A percentile compares a stretch with the other conserved stretches of the same genome.
Evolutionary conservation across 2,797 vertebrate genomes (phyloP).

Genomic region (Pseudomugil gertrudae): DNA sequence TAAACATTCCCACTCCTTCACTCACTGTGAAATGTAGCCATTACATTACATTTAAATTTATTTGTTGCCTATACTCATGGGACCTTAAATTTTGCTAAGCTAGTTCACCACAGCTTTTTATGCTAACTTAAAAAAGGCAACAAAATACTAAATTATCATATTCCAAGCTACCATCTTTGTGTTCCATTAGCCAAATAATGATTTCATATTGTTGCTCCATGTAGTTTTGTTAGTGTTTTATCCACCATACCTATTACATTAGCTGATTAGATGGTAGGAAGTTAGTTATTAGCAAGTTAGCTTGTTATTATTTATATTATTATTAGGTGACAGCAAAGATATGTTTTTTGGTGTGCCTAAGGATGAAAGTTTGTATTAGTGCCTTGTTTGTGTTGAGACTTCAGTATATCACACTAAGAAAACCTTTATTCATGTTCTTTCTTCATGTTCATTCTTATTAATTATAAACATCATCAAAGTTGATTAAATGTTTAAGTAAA

Average conservation of each 20-base stretch:
- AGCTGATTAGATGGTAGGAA: not conserved
- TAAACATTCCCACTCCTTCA: not conserved
- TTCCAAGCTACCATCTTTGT: not conserved
- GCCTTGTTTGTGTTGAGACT: not conserved
- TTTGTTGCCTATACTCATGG: not conserved
- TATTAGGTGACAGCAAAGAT: not conserved
- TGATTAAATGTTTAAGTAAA: not conserved
- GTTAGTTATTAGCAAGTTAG: not conserved
- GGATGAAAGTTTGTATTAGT: not conserved
- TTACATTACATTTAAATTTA: not conserved
- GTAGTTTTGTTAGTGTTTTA: not conserved
- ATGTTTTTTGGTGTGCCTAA: not conserved
- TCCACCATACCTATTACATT: not conserved
- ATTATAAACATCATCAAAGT: too few species aligned
- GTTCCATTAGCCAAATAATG: not conserved
- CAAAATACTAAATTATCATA: not conserved
- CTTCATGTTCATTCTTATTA: too few species aligned
- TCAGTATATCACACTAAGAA: not conserved
- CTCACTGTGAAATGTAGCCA: not conserved
- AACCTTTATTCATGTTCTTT: not conserved
- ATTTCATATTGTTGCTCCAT: not conserved
- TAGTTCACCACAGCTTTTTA: not conserved
- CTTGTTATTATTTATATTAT: not conserved
- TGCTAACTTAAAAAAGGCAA: too few species aligned
- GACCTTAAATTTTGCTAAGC: not conserved